phyloP scores from a whole-genome alignment of 2,113 vertebrate species.

The Cettia cetti region DNA sequence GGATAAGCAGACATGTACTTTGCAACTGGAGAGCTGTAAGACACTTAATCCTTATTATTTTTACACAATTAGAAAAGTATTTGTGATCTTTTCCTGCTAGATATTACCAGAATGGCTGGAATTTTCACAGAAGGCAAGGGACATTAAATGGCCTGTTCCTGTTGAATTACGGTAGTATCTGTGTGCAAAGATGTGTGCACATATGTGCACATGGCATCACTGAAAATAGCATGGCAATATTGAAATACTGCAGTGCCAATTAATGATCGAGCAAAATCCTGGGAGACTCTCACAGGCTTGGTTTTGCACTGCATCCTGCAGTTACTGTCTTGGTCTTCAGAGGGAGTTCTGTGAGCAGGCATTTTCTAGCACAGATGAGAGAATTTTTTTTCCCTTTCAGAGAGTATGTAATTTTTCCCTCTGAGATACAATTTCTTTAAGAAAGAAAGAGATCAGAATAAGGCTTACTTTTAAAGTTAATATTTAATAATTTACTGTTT shows the following conservation, averaged over 20 bases:
- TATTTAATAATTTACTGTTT: background rate
- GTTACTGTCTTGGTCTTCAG: background rate
- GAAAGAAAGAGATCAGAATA: background rate
- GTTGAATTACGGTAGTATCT: background rate
- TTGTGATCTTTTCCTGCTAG: background rate
- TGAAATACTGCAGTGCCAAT: background rate
- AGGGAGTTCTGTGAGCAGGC: conserved; percentile 26
- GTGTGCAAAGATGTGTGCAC: background rate
- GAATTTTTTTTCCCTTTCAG: background rate
- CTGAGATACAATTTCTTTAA: background rate
- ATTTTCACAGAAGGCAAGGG: background rate
- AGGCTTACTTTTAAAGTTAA: background rate
- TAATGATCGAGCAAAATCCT: background rate
- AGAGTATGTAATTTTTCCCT: too few species aligned
- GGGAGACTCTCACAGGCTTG: background rate
- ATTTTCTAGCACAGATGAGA: background rate
- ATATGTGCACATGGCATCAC: background rate
- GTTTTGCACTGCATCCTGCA: background rate
- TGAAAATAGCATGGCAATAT: background rate
- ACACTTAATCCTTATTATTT: background rate
- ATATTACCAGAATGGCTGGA: background rate
- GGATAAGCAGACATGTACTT: conserved; percentile 90
- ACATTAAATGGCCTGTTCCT: background rate
- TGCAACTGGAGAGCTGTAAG: conserved; percentile 95
- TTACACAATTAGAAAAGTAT: background rate